These are phyloP conservation scores for Intellagama lesueurii DNA, from an alignment of 2,797 vertebrate genomes.

Conservation along the genomic window DNA sequence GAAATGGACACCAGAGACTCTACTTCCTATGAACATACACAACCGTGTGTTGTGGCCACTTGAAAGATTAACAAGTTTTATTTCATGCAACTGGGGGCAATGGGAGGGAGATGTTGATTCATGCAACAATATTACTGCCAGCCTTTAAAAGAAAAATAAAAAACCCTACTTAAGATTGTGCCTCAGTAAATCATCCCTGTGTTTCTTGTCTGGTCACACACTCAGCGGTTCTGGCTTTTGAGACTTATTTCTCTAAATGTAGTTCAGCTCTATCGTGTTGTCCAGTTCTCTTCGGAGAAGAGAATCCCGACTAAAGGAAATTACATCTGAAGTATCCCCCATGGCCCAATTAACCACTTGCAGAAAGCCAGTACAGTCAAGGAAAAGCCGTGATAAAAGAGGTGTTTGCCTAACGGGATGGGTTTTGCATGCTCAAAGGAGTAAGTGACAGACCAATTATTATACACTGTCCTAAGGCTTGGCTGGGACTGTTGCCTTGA, in stretches of 20 bases:
- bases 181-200: neutral
- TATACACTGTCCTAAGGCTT: no score
- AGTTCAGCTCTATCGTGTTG: neutral
- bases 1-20: slow-evolving; percentile 9
- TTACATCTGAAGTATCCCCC: neutral
- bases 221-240: neutral
- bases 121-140: neutral
- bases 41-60: no score
- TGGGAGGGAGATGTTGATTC: neutral
- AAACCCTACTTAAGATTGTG: no score
- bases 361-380: neutral
- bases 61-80: no score
- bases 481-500: no score
- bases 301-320: neutral
- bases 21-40: slow-evolving; percentile 29
- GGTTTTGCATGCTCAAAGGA: neutral
- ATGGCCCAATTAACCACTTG: neutral
- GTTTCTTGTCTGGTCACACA: no score
- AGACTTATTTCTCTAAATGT: neutral
- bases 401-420: neutral
- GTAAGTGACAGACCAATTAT: no score
- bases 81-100: no score
- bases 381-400: neutral
- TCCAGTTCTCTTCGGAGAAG: neutral
- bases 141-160: no score